Base-by-base conservation (phyloP, 2,113 vertebrate species). In the Pyrgilauda ruficollis region DNA sequence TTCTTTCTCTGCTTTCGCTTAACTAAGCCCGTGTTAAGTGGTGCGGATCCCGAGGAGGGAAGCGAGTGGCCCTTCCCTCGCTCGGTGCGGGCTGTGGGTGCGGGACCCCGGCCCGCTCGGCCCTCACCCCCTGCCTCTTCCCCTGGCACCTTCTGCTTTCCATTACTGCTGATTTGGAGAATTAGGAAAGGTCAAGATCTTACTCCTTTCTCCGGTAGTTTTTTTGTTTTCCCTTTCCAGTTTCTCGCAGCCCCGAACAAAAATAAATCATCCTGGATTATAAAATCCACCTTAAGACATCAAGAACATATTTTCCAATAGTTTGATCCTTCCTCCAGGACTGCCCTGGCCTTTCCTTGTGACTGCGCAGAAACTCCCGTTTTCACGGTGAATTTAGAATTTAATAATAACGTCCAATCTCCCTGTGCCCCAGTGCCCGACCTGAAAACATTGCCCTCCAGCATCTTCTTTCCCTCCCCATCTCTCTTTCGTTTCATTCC, bases 101-200 rank as follows among this genome's bases (percentile, higher is more conserved):
- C 17, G 37, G 73, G 74, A 78, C 43, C 43, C n/a, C 53, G 46
- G 89, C 22, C 52, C 39, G 52, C 70, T 62, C 87, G 70, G 79
- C 63, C 47, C 72, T 90, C 79, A 43, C 26, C 70, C 83, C 44
- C 78, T 22, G 14, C 58, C 66, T 92, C 89, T 69, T 93, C 89
- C 90, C 82, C 67, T 76, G 83, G 84, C 87, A 84, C 83, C 63
- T 95, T 95, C 95, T 97, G 94, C 91, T 95, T 95, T 79, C 86
- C 63, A 94, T 96, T 94, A 94, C 86, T 81, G 85, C 49, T 66
- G 43, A 93, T 95, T 89, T 94, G 58, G 84, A 81, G 95, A 97
- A 96, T 88, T 96, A 96, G 93, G 80, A 89, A 89, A 95, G 96
- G 93, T 96, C 97, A 91, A 89, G 83, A 93, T 92, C 91, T 84